Percentiles rank a stretch among this genome's conserved stretches.
Conservation (phyloP, 2,113 vertebrate genomes). For the Symphodus melops region DNA sequence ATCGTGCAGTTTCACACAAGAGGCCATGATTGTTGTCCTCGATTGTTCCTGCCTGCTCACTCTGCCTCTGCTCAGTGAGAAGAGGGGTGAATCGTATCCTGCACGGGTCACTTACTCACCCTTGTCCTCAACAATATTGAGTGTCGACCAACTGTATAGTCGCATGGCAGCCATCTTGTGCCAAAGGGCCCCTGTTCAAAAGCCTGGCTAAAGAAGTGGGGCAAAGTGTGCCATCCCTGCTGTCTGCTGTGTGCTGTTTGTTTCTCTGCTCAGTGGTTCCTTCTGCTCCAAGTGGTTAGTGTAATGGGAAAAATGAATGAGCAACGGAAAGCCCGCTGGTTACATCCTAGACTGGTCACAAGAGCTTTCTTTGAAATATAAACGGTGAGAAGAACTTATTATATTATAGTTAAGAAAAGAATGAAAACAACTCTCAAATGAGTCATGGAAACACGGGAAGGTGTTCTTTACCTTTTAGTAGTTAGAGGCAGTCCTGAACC, state of each 20-base stretch:
- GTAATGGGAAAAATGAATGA: conserved; percentile 8
- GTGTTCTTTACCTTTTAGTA: too few relatives aligned
- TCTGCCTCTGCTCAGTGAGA: conserved; percentile 51
- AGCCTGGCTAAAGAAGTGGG: conserved; percentile 44
- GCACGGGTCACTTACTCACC: conserved; percentile 69
- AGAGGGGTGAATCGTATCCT: conserved; percentile 57
- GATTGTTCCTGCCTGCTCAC: conserved; percentile 42
- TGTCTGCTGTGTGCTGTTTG: conserved; percentile 60
- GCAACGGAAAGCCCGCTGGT: background rate
- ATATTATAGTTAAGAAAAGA: too few relatives aligned
- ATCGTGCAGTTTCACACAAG: conserved; percentile 35
- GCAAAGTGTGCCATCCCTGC: conserved; percentile 69
- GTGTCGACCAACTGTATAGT: conserved; percentile 60
- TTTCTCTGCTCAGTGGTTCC: conserved; percentile 26
- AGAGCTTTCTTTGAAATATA: background rate
- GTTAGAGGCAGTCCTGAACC: too few relatives aligned
- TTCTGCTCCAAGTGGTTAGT: conserved; percentile 15
- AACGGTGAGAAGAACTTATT: too few relatives aligned
- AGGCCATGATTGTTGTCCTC: conserved; percentile 28
- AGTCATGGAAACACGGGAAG: too few relatives aligned
- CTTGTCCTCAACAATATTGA: conserved; percentile 62
- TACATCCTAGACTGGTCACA: background rate
- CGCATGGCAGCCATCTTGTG: conserved; percentile 78
- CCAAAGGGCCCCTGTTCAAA: conserved; percentile 63
- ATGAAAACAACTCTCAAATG: too few relatives aligned